Percentiles rank a stretch among this genome's conserved stretches.
These are phyloP conservation scores for Incurvaria masculella DNA, from an alignment of 2,888 invertebrate species.

Conservation along the genomic window DNA sequence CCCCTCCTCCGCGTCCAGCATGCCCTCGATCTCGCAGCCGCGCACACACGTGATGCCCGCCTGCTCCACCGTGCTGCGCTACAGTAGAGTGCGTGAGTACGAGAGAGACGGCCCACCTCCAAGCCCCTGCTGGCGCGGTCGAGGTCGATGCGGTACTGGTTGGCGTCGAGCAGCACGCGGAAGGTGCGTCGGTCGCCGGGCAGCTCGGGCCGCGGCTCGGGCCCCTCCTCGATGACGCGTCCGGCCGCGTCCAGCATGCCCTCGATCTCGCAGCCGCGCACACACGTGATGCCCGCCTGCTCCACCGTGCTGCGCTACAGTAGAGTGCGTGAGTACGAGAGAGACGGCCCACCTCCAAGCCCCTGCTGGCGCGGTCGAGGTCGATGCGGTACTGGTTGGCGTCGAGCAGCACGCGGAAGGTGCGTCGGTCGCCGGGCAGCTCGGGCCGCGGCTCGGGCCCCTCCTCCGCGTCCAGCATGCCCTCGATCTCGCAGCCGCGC, in stretches of 20 bases:
- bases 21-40: conserved; percentile 98
- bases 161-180: conserved; percentile 92
- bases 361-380: conserved; percentile 79
- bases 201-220: conserved; percentile 82
- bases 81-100: too few relatives aligned
- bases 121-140: conserved; percentile 76
- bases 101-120: conserved; percentile 69
- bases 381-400: conserved; percentile 96
- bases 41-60: conserved; percentile 89
- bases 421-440: conserved; percentile 84
- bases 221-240: conserved; percentile 94
- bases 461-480: conserved; percentile 97
- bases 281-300: conserved; percentile 87
- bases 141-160: conserved; percentile 94
- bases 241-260: conserved; percentile 97
- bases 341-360: conserved; percentile 71
- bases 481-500: conserved; percentile 97
- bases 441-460: conserved; percentile 87
- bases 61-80: conserved; percentile 86
- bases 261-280: conserved; percentile 97
- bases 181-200: conserved; percentile 90
- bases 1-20: conserved; percentile 96
- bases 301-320: conserved; percentile 83
- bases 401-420: conserved; percentile 92
- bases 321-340: too few relatives aligned